Evolutionary conservation across 1,140 invertebrate genomes (phyloP), one percentile per base, ranked within the genome.

Genomic region (Dryas iulia): DNA sequence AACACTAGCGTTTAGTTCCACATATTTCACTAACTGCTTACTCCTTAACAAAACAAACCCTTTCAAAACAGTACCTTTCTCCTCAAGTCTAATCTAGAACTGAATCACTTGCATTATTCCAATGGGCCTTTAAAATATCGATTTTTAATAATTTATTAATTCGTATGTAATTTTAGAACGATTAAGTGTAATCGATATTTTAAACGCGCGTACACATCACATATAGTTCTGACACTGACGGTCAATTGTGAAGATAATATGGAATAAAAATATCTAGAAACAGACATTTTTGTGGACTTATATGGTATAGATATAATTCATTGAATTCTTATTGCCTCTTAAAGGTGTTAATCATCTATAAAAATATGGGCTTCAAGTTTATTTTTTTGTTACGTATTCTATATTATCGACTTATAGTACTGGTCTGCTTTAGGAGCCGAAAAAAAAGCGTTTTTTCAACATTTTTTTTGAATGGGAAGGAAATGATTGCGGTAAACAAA

Each of bases 21-120:
- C 39, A 47, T 21, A 21, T 47, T 47, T 47, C 7, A 47, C 14
- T 10, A 3, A 47, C 39, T 47, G 39, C 8, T 47, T 2, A 47
- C 10, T 47, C 2, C 39, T 21, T 47, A 35, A 35, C n/a, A 21
- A 12, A 47, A 21, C 8, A 47, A 47, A 47, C 39, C 39, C 39
- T 47, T 47, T 47, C 39, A 47, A 47, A 47, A 47, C 39, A 18
- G 39, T 21, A 21, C 39, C 39, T 47, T 47, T 47, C 39, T 47
- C 14, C 39, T 47, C 10, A 47, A 21, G 33, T 0, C 14, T 47
- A 3, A 39, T 47, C 39, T 47, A 47, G 39, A 21, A 47, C 18
- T 47, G 18, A 47, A 47, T 47, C 18, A 47, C 14, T 47, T 21
- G 39, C 6, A 47, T 47, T 47, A 21, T 14, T 47, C 1, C 1